Conservation (phyloP, 2,888 invertebrate genomes). For the Philhelius pedissequus region DNA sequence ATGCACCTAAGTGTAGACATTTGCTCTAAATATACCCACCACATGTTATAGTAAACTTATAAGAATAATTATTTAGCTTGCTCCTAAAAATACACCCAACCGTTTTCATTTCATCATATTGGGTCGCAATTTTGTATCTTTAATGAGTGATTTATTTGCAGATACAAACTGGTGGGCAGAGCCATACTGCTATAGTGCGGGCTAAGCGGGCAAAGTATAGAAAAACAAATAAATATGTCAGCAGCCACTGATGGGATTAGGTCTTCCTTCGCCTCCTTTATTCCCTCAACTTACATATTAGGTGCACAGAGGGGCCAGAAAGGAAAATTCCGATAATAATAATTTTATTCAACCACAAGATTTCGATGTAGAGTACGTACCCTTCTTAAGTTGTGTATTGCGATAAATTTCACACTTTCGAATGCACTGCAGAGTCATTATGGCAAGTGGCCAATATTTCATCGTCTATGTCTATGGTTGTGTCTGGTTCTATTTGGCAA, state of each 20-base stretch:
- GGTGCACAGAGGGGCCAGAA: not conserved
- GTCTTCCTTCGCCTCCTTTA: not conserved
- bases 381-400: conserved; percentile 1
- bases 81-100: conserved; percentile 22
- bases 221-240: conserved; percentile 24
- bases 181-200: not conserved
- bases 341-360: conserved; percentile 41
- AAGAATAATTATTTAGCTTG: not conserved
- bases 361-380: not conserved
- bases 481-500: not conserved
- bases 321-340: conserved; percentile 10
- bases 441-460: conserved; percentile 47
- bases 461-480: not conserved
- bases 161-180: not conserved
- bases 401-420: conserved; percentile 41
- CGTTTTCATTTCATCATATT: not conserved
- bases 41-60: not conserved
- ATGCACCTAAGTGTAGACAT: not conserved
- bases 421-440: conserved; percentile 6
- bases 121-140: conserved; percentile 43
- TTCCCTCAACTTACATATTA: not conserved
- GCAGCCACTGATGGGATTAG: not conserved
- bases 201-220: not conserved
- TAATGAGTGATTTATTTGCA: conserved; percentile 47
- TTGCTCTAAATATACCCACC: not conserved